phyloP scores from a whole-genome alignment of 37 sponge, comb jelly and placozoan genomes.

The Dysidea cf. avara region DNA sequence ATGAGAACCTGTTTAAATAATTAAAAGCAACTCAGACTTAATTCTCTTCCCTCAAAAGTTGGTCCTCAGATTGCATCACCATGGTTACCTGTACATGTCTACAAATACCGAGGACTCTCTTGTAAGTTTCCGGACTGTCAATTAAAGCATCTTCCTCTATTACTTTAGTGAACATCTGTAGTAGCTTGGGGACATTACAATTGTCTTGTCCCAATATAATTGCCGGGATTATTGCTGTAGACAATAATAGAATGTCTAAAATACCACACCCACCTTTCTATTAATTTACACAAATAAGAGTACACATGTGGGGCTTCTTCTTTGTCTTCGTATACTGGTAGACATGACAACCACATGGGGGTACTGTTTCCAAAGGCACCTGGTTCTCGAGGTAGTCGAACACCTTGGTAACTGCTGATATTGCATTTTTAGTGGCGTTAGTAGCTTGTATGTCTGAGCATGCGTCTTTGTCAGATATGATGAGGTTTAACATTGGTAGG shows the following conservation, averaged over 20 bases:
- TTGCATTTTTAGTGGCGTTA: constrained; percentile 94
- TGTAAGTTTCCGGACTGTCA: constrained; percentile 41
- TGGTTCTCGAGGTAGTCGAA: constrained; percentile 77
- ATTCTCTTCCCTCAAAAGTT: too few species aligned
- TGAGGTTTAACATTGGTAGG: constrained; percentile 67
- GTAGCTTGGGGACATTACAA: constrained; percentile 75
- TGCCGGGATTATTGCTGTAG: constrained; percentile 69
- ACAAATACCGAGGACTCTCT: constrained; percentile 73
- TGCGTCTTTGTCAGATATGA: constrained; percentile 57
- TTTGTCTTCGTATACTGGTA: constrained; percentile 94
- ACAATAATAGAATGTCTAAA: not conserved
- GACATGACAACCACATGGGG: constrained; percentile 89
- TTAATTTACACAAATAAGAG: constrained; percentile 90
- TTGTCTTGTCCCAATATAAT: constrained; percentile 78
- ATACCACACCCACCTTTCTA: constrained; percentile 64
- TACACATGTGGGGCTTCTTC: constrained; percentile 94
- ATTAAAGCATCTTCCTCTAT: constrained; percentile 56
- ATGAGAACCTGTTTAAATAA: too few species aligned
- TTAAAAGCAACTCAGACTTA: too few species aligned
- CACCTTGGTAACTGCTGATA: constrained; percentile 97
- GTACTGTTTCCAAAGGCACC: constrained; percentile 78
- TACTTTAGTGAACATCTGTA: constrained; percentile 77
- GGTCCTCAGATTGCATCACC: not conserved
- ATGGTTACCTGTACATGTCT: constrained; percentile 80
- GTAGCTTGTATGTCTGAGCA: constrained; percentile 44